Evolutionary conservation across 2,888 invertebrate species (phyloP).

Genomic region (Leptinotarsa peninsularis): DNA sequence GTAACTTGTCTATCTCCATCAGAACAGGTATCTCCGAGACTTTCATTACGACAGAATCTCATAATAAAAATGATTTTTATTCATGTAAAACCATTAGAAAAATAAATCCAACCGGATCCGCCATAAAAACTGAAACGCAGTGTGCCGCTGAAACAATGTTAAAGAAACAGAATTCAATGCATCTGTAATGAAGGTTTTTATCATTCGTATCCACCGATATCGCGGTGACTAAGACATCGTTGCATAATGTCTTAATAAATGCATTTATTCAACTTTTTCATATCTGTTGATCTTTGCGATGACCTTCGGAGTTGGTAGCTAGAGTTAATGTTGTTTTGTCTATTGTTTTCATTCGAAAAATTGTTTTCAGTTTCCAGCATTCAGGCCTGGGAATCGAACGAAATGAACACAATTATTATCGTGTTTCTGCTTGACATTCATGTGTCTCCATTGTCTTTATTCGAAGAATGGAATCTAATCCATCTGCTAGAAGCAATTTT

Average conservation of each 20-base stretch:
- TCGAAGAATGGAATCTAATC: not conserved
- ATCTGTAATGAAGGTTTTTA: slow-evolving; percentile 33
- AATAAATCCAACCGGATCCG: slow-evolving; percentile 26
- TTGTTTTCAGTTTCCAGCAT: slow-evolving; percentile 21
- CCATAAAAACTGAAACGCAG: slow-evolving; percentile 21
- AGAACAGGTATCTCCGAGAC: slow-evolving; percentile 19
- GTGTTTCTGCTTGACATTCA: not conserved
- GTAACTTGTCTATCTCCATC: slow-evolving; percentile 16
- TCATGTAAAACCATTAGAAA: slow-evolving; percentile 16
- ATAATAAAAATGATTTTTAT: slow-evolving; percentile 24
- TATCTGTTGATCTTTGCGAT: slow-evolving; percentile 57
- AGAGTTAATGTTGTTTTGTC: slow-evolving; percentile 53
- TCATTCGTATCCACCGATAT: slow-evolving; percentile 31
- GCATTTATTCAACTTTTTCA: slow-evolving; percentile 58
- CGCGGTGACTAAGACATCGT: slow-evolving; percentile 53
- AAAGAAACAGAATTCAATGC: slow-evolving; percentile 27
- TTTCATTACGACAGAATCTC: slow-evolving; percentile 21
- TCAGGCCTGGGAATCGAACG: slow-evolving; percentile 20
- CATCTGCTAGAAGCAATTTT: not conserved
- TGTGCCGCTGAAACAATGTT: slow-evolving; percentile 9
- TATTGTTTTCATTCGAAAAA: slow-evolving; percentile 48
- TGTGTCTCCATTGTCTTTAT: not conserved
- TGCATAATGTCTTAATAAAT: slow-evolving; percentile 60
- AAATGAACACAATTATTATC: slow-evolving; percentile 9
- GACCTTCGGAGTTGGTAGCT: slow-evolving; percentile 56